These are phyloP conservation scores for Psilopogon haemacephalus DNA, from an alignment of 2,113 vertebrate species.

Conservation along the genomic window DNA sequence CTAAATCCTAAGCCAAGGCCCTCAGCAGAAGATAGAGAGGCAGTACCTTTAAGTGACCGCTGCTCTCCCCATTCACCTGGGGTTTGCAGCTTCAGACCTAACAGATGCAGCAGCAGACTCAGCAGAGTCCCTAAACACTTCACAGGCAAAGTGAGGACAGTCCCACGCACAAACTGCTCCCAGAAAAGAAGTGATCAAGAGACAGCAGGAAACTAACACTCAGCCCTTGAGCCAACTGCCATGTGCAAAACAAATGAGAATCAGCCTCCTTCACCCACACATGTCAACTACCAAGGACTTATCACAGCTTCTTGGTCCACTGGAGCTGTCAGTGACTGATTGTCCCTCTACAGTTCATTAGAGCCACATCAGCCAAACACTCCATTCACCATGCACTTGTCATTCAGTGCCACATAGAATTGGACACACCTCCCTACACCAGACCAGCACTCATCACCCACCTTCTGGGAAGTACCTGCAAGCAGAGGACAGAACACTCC, in stretches of 20 bases:
- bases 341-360: neutral
- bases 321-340: fast-evolving
- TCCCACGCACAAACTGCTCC: neutral
- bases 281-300: neutral
- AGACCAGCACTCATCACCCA: neutral
- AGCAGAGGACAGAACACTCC: neutral
- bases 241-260: neutral
- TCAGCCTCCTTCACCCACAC: neutral
- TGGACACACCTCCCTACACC: fast-evolving
- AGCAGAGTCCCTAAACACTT: neutral
- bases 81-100: neutral
- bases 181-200: neutral
- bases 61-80: neutral
- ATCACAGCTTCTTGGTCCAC: fast-evolving
- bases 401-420: neutral
- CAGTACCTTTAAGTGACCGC: neutral
- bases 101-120: neutral
- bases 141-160: neutral
- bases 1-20: neutral
- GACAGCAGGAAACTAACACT: neutral
- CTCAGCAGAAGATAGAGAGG: neutral
- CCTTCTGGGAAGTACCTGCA: neutral
- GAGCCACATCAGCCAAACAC: neutral
- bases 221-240: neutral
- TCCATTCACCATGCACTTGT: neutral